Percentiles rank a stretch among this genome's conserved stretches.
phyloP scores from a whole-genome alignment of 1,140 invertebrate species.

The Holotrichia oblita region DNA sequence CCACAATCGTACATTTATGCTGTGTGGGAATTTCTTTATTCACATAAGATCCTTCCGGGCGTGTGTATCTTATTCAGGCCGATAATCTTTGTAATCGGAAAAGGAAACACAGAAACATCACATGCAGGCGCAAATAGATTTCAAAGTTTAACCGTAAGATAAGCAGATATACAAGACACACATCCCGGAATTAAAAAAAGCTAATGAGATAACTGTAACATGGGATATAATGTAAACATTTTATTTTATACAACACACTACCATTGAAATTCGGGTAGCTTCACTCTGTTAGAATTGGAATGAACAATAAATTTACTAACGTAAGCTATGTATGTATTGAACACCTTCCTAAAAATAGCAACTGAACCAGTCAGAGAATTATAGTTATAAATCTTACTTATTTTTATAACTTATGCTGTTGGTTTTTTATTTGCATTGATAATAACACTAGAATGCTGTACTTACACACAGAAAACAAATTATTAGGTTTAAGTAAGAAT shows the following conservation, averaged over 20 bases:
- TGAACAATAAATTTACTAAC: too few relatives aligned
- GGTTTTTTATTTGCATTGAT: too few relatives aligned
- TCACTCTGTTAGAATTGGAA: too few relatives aligned
- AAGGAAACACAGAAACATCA: neutral
- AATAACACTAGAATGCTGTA: too few relatives aligned
- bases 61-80: neutral
- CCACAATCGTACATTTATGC: neutral
- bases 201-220: slow-evolving; percentile 25
- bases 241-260: neutral
- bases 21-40: neutral
- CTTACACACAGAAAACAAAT: too few relatives aligned
- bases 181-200: neutral
- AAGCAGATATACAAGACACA: neutral
- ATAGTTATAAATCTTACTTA: too few relatives aligned
- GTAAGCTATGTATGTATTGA: too few relatives aligned
- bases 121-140: neutral
- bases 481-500: too few relatives aligned
- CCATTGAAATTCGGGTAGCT: neutral
- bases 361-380: too few relatives aligned
- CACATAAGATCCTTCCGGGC: neutral
- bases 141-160: neutral
- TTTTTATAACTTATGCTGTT: too few relatives aligned
- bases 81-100: slow-evolving; percentile 25
- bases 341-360: too few relatives aligned
- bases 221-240: slow-evolving; percentile 2